A percentile compares a stretch with the other conserved stretches of the same genome.
phyloP scores from a whole-genome alignment of 2,888 invertebrate species.

The Hypomecis punctinalis region DNA sequence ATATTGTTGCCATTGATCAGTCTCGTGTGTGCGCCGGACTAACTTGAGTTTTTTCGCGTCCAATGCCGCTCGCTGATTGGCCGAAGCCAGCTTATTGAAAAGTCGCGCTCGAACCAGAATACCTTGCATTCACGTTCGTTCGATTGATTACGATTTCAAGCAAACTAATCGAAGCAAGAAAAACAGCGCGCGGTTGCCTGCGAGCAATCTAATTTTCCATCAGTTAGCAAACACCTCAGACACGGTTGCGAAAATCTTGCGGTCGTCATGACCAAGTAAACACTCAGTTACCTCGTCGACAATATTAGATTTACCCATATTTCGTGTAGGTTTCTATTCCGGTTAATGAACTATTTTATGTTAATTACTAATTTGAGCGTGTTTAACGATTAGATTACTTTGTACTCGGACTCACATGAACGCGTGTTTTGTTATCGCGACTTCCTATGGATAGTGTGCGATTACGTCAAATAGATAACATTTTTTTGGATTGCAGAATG shows the following conservation, averaged over 20 bases:
- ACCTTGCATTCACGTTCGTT: conserved; percentile 63
- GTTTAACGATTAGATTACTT: conserved; percentile 69
- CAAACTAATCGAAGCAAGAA: conserved; percentile 45
- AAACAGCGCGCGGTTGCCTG: conserved; percentile 45
- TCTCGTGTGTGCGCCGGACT: conserved; percentile 57
- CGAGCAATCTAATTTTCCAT: conserved; percentile 57
- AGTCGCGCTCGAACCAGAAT: conserved; percentile 68
- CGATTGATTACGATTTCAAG: conserved; percentile 61
- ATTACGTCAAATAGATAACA: conserved; percentile 39
- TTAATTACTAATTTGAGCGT: conserved; percentile 62
- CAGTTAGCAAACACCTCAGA: conserved; percentile 51
- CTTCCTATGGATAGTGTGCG: conserved; percentile 57
- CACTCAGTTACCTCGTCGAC: conserved; percentile 38
- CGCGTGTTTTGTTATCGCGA: conserved; percentile 60
- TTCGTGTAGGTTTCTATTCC: conserved; percentile 52
- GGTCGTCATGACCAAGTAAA: conserved; percentile 47
- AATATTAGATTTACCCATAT: conserved; percentile 51
- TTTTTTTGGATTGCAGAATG: conserved; percentile 33
- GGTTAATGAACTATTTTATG: conserved; percentile 72
- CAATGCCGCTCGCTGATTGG: conserved; percentile 60
- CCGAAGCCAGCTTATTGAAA: conserved; percentile 60
- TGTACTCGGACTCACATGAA: conserved; percentile 58
- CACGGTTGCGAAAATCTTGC: conserved; percentile 55
- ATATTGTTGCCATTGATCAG: conserved; percentile 69
- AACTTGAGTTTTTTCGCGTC: conserved; percentile 63